These are phyloP conservation scores for Gallinago jamesoni DNA, from an alignment of 2,113 vertebrate genomes.

Conservation along the genomic window DNA sequence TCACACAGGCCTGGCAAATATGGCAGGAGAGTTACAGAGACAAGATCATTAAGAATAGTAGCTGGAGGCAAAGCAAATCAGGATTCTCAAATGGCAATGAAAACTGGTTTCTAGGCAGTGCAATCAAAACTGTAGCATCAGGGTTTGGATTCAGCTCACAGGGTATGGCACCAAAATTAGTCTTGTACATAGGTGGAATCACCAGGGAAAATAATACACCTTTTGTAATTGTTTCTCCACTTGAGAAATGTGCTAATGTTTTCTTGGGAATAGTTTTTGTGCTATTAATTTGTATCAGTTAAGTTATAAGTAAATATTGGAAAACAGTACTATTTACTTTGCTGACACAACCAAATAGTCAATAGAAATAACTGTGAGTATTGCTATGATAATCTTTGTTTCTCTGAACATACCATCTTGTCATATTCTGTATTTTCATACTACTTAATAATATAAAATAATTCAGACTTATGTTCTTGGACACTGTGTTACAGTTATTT, in stretches of 20 bases:
- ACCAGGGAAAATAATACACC: neutral
- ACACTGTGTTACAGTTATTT: slow-evolving; percentile 2
- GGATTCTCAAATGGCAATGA: neutral
- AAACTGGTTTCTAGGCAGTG: neutral
- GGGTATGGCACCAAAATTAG: neutral
- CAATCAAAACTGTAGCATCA: neutral
- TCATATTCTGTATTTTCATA: slow-evolving; percentile 55
- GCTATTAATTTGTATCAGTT: neutral
- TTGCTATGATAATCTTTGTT: slow-evolving; percentile 6
- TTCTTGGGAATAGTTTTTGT: neutral
- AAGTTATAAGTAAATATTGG: neutral
- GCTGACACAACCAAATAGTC: neutral
- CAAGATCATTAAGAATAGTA: neutral
- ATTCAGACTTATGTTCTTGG: neutral
- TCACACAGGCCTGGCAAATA: neutral
- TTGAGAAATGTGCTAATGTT: neutral
- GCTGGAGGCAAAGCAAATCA: neutral
- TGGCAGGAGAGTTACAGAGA: neutral
- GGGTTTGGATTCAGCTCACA: neutral
- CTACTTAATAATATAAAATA: neutral
- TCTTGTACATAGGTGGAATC: neutral
- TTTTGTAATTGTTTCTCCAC: neutral
- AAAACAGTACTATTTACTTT: neutral
- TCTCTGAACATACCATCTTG: neutral
- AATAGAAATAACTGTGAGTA: slow-evolving; percentile 7